A percentile compares a stretch with the other conserved stretches of the same genome.
These are phyloP conservation scores for Riparia riparia DNA, from an alignment of 2,113 vertebrate genomes.

Conservation along the genomic window DNA sequence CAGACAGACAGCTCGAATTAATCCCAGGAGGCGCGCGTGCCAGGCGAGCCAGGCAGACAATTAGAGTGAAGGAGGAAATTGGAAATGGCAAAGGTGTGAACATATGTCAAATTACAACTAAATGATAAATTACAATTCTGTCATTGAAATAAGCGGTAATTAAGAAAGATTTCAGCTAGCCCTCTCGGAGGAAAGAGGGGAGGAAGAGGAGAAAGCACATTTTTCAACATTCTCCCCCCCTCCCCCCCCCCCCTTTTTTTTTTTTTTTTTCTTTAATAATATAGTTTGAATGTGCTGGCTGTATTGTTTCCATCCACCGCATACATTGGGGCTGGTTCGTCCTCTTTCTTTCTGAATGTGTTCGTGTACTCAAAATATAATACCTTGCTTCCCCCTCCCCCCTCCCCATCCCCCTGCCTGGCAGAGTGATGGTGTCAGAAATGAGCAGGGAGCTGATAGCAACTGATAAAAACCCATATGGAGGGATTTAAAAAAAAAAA, in stretches of 20 bases:
- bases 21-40: constrained; percentile 95
- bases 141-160: constrained; percentile 92
- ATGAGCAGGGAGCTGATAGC: constrained; percentile 75
- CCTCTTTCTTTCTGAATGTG: constrained; percentile 49
- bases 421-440: constrained; percentile 75
- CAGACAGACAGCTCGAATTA: constrained; percentile 99
- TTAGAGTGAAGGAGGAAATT: constrained; percentile 97
- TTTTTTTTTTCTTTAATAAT: neutral
- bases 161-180: constrained; percentile 86
- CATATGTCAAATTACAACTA: constrained; percentile 99
- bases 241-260: neutral
- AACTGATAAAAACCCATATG: constrained; percentile 74
- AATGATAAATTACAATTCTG: constrained; percentile 99
- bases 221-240: neutral
- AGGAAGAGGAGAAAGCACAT: constrained; percentile 10
- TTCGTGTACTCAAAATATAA: constrained; percentile 73
- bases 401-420: constrained; percentile 47
- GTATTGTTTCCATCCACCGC: constrained; percentile 68
- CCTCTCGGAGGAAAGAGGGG: constrained; percentile 59
- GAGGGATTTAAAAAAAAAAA: constrained; percentile 33
- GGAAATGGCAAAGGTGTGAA: constrained; percentile 95
- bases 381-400: constrained; percentile 35
- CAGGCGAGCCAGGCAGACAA: constrained; percentile 97
- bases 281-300: constrained; percentile 46
- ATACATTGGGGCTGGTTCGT: neutral